Evolutionary conservation across 2,113 vertebrate species (phyloP).

Genomic region (Hippocampus barbouri): DNA sequence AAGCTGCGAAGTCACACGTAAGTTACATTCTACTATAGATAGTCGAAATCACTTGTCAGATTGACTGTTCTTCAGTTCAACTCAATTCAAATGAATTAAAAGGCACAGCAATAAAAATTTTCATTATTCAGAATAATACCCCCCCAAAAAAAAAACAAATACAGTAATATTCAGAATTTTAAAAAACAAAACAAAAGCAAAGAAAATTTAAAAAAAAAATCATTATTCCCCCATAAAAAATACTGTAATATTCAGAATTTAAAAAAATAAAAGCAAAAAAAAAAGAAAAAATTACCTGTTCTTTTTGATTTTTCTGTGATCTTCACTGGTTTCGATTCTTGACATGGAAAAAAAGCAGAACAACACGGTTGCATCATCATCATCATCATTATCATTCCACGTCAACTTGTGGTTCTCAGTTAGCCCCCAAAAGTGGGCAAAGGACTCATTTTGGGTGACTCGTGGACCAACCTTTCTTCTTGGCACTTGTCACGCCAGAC

Average conservation of each 20-base stretch:
- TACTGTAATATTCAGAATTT: too few relatives aligned
- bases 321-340: conserved; percentile 36
- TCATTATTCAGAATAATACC: too few relatives aligned
- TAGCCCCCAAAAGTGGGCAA: not conserved
- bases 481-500: not conserved
- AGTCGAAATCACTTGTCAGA: too few relatives aligned
- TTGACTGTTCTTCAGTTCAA: too few relatives aligned
- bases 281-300: conserved; percentile 35
- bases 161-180: too few relatives aligned
- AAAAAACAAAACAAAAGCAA: too few relatives aligned
- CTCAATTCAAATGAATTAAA: too few relatives aligned
- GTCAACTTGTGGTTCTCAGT: not conserved
- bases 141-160: too few relatives aligned
- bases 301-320: conserved; percentile 25
- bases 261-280: not conserved
- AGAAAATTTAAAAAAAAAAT: too few relatives aligned
- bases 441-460: not conserved
- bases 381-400: not conserved
- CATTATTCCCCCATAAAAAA: too few relatives aligned
- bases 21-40: not conserved
- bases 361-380: not conserved
- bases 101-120: too few relatives aligned
- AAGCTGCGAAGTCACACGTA: not conserved
- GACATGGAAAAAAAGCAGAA: not conserved
- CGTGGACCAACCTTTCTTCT: conserved; percentile 43